Evolutionary conservation across 2,113 vertebrate species (phyloP), one percentile per base, ranked within the genome.

Genomic region (Oostethus manadensis): DNA sequence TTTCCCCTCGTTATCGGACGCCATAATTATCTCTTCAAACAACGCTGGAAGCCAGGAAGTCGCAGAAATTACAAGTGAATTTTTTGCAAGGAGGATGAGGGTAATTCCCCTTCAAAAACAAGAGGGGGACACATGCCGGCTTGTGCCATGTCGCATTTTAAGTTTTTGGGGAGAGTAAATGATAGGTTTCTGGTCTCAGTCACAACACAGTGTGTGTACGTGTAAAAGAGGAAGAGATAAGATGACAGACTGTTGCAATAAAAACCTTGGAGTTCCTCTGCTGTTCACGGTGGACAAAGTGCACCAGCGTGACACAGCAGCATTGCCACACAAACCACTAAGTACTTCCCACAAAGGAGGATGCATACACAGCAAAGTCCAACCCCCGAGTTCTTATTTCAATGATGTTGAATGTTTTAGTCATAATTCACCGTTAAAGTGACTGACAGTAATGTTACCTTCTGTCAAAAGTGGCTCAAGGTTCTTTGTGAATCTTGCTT

Each of bases 21-120:
- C 83, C 74, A 74, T 83, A 83, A 88, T 88, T 86, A 88, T 81
- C 75, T 88, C 74, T 80, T 84, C 69, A 80, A 86, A 85, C 82
- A 68, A 66, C 75, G 23, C 70, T 70, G 58, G 35, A 55, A 55
- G 59, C 26, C 75, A 83, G 83, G 84, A 86, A 86, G 83, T 76
- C 66, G 6, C 56, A 61, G 69, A 73, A 76, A 84, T 82, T 84
- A 83, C 68, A 47, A 58, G 42, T 38, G 53, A 17, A 9, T 7
- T n/a, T 58, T 45, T 46, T 21, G 6, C 4, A 18, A 22, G 16
- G 3, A 11, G 9, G 47, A 18, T 49, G n/a, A 49, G 11, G 18
- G 21, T 21, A 50, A 13, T 50, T 47, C 3, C 7, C 20, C 15
- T 16, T 10, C 22, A 46, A 18, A n/a, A 46, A 29, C 44, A 10